Evolutionary conservation across 2,797 vertebrate genomes (phyloP), one percentile per base, ranked within the genome.

Genomic region (Falco naumanni): DNA sequence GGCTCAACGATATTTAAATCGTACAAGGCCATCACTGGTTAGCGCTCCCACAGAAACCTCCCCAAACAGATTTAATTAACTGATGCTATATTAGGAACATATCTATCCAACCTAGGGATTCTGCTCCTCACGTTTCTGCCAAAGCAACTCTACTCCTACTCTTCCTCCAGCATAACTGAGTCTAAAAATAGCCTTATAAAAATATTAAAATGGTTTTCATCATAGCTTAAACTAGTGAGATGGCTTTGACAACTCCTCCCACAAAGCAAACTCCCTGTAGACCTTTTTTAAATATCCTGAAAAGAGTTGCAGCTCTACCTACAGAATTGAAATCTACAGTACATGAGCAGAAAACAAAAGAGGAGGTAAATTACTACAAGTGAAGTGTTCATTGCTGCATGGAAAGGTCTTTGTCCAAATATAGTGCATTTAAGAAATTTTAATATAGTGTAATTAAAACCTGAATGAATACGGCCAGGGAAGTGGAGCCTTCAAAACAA

Each of bases 161-260:
- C 82, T 59, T 91, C 48, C 57, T 84, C 37, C 80, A 95, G 77
- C 64, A 54, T 50, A 91, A 93, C 53, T 18, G 18, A 50, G n/a
- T 59, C 72, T 93, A 97, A 90, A 91, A 91, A 86, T 84, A 95
- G 64, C 33, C 47, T 71, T 34, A 76, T 63, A 89, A 80, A 87
- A 93, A 78, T 81, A 96, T 59, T 94, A 69, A 90, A 95, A 94
- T 74, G 45, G 29, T 20, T 88, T 96, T 89, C 51, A 80, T 87
- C 77, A 60, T 16, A 76, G 18, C 39, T 93, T 71, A 71, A 92
- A 59, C 66, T 68, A 91, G 53, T 53, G 43, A 93, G 76, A 96
- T 86, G 72, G 69, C 65, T 89, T 50, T 74, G 82, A 93, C 90
- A 94, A 72, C 72, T 79, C 78, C 45, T 92, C 41, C 37, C 56